Conservation (phyloP, 2,113 vertebrate species). For the Natator depressus region DNA sequence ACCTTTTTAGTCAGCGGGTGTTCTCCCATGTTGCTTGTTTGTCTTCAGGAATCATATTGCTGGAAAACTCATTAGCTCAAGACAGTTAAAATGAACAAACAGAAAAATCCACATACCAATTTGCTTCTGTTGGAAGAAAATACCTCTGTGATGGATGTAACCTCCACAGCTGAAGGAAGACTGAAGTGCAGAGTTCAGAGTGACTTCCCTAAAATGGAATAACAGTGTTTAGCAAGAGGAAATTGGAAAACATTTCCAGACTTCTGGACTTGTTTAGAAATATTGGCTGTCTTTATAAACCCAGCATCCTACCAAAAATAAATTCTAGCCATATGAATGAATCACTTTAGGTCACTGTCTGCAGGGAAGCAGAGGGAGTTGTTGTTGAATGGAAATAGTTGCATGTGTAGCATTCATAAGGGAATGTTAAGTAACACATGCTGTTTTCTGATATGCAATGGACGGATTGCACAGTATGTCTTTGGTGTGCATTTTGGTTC, state of each 20-base stretch:
- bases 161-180: background rate
- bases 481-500: background rate
- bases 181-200: background rate
- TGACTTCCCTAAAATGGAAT: background rate
- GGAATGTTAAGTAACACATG: background rate
- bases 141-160: background rate
- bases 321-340: background rate
- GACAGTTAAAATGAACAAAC: background rate
- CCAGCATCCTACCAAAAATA: background rate
- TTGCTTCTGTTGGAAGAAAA: background rate
- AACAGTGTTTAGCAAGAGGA: background rate
- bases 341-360: background rate
- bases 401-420: background rate
- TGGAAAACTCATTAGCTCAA: background rate
- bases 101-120: background rate
- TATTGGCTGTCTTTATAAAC: background rate
- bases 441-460: background rate
- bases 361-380: background rate
- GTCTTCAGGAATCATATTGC: background rate
- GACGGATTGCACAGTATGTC: background rate
- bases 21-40: background rate
- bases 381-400: background rate
- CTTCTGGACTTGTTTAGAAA: background rate
- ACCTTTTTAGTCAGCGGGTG: background rate
- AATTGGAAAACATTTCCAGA: background rate